Percentiles rank a stretch among this genome's conserved stretches.
Evolutionary conservation across 2,113 vertebrate species (phyloP).

Genomic region (Gallinago paraguaiae): DNA sequence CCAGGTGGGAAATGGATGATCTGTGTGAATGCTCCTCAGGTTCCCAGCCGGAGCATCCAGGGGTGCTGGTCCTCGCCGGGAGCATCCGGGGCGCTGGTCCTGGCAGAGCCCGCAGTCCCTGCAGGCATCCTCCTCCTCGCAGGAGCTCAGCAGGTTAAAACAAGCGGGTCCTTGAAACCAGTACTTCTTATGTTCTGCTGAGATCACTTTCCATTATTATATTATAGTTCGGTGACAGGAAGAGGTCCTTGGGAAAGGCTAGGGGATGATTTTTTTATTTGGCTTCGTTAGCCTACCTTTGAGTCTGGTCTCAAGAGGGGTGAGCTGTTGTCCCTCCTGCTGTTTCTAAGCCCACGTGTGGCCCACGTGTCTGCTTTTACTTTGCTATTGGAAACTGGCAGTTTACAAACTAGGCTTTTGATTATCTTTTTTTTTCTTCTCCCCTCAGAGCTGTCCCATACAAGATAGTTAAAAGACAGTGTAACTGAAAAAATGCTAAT

Average conservation of each 20-base stretch:
- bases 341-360: background rate
- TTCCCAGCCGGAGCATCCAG: background rate
- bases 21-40: fast-evolving
- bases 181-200: background rate
- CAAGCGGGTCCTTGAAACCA: background rate
- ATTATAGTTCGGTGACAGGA: background rate
- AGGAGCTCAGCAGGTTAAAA: background rate
- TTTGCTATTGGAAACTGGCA: background rate
- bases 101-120: too few relatives aligned
- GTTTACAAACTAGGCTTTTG: background rate
- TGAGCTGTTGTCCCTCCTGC: background rate
- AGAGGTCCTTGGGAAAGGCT: background rate
- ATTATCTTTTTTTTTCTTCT: background rate
- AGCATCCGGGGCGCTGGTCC: too few relatives aligned
- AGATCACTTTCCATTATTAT: background rate
- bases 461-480: background rate
- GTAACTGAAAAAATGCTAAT: background rate
- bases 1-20: background rate
- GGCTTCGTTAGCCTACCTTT: background rate
- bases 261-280: background rate
- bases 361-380: background rate
- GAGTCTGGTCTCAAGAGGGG: background rate
- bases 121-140: too few relatives aligned
- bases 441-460: background rate
- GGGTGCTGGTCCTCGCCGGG: background rate